Base-by-base conservation (phyloP, 2,797 vertebrate genomes). In the Uromys caudimaculatus region DNA sequence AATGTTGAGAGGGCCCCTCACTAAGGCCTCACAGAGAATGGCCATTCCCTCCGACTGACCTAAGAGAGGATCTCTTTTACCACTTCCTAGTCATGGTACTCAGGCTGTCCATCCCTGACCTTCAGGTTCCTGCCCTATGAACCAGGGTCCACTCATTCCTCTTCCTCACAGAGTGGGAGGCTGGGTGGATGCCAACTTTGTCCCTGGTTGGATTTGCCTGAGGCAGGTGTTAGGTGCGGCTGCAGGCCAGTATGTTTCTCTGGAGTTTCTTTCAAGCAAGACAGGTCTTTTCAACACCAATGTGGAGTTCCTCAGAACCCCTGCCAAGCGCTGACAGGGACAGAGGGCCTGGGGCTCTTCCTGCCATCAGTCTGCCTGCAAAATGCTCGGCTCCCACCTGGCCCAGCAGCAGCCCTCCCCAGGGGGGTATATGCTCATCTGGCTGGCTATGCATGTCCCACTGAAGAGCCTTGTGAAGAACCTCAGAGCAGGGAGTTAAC, bases 241-340 rank as follows among this genome's bases (percentile, higher is more conserved):
- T 47, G 94, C 87, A 71, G 71, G 52, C 1, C 0, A 64, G 54
- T 50, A 0, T 29, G 60, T 82, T 93, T 90, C 3, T 0, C 79
- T 82, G 52, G 88, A 60, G 89, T 78, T 90, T 94, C 90, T 93
- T 77, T 32, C 44, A 56, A 90, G 60, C 81, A 73, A 90, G 58
- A 88, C 90, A 94, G 88, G 81, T 52, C 79, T 84, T 94, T 94
- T 94, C 89, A 83, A 84, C 90, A n/a, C 32, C 62, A 62, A 38
- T 0, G 27, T 1, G 9, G 69, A 71, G 86, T 90, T 96, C 86
- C 88, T 97, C 60, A 83, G 96, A 95, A 93, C 81, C 50, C 62
- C 52, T 93, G 94, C 95, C 93, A 79, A 94, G 93, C 13, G 35
- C 93, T 96, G 95, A 90, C 96, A 95, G 88, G 54, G 76, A 76